phyloP scores from a whole-genome alignment of 1,140 invertebrate genomes.

The Trichoplusia ni region DNA sequence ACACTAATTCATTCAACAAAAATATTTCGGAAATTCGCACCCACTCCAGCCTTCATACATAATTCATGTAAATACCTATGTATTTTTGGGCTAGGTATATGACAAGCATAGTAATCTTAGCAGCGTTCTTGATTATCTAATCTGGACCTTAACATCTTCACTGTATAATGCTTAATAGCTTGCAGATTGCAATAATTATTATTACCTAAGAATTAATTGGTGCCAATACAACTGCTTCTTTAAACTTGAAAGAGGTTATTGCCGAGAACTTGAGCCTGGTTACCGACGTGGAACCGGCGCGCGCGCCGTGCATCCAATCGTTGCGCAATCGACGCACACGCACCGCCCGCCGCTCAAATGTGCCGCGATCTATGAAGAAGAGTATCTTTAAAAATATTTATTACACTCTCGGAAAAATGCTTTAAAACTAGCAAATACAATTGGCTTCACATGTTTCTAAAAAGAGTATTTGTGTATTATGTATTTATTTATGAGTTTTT shows the following conservation, averaged over 20 bases:
- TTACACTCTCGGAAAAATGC: background rate
- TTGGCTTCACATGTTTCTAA: no score
- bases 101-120: no score
- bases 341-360: slow-evolving; percentile 22
- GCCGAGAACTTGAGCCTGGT: slow-evolving; percentile 65
- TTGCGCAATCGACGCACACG: slow-evolving; percentile 57
- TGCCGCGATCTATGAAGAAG: slow-evolving; percentile 32
- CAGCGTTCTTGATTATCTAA: no score
- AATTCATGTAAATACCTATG: background rate
- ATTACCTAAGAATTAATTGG: slow-evolving; percentile 18
- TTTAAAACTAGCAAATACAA: no score
- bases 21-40: background rate
- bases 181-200: no score
- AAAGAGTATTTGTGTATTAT: no score
- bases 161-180: no score
- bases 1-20: background rate
- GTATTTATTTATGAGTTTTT: no score
- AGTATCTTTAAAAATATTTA: background rate
- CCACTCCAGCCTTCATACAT: background rate
- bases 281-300: slow-evolving; percentile 56
- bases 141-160: no score
- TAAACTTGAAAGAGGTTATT: slow-evolving; percentile 64
- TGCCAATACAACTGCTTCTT: slow-evolving; percentile 26
- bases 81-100: no score
- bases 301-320: slow-evolving; percentile 35